These are phyloP conservation scores for Spermophilus dauricus DNA, from an alignment of 2,113 vertebrate genomes.

Conservation along the genomic window DNA sequence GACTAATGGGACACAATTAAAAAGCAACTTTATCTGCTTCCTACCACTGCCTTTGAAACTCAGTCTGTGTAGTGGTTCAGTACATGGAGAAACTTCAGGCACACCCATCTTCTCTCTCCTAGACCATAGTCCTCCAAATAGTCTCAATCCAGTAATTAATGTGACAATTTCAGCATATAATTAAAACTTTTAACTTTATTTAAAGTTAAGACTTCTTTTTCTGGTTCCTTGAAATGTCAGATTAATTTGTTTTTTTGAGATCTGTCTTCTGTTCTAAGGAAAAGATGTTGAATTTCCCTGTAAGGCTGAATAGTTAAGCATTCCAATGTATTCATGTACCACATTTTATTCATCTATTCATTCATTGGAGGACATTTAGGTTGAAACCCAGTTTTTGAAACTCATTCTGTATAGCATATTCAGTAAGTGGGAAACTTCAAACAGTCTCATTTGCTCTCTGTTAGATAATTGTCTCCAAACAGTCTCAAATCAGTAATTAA, in stretches of 20 bases:
- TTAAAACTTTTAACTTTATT: neutral
- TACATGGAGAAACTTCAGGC: neutral
- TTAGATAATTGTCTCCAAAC: no score
- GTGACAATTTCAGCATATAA: neutral
- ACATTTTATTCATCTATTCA: no score
- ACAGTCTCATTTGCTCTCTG: no score
- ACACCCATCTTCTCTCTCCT: neutral
- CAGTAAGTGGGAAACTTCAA: no score
- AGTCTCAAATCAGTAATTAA: no score
- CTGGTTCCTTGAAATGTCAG: neutral
- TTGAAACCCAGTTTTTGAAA: no score
- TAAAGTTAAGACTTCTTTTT: neutral
- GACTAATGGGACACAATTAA: neutral
- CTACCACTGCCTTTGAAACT: neutral
- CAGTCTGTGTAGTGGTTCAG: neutral
- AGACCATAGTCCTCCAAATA: neutral
- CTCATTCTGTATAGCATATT: no score
- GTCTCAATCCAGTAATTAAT: neutral
- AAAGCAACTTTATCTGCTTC: neutral
- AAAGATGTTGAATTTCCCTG: no score
- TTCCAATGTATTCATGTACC: no score
- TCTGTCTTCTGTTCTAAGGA: neutral
- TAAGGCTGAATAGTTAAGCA: no score
- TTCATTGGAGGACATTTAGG: no score
- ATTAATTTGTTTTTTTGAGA: neutral